Evolutionary conservation across 2,797 vertebrate species (phyloP).

Genomic region (Neopelma chrysocephalum): DNA sequence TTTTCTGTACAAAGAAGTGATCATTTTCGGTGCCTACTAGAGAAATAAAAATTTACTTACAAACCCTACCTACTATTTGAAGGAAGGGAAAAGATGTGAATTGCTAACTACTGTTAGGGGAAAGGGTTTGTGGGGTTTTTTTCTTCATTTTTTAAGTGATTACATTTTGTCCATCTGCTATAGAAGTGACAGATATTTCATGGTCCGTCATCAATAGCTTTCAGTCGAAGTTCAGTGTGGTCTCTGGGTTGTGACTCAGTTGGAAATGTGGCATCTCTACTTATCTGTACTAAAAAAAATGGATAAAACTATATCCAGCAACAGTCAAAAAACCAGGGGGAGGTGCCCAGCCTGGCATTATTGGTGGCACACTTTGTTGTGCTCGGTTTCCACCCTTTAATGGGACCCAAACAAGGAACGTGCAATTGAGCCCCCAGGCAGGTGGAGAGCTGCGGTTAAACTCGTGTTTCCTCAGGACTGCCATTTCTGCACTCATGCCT

Average conservation of each 20-base stretch:
- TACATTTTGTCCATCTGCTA: background rate
- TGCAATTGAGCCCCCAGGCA: background rate
- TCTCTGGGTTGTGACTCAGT: background rate
- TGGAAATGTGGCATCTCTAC: background rate
- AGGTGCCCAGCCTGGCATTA: accelerated
- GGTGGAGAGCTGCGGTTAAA: background rate
- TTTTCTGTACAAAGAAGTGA: background rate
- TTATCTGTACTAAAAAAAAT: background rate
- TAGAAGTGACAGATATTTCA: background rate
- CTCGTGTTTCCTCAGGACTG: background rate
- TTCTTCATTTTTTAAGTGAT: background rate
- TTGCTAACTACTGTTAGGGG: background rate
- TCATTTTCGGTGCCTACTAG: background rate
- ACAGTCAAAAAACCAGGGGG: background rate
- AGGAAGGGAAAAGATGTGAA: background rate
- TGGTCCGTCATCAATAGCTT: background rate
- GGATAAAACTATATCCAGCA: background rate
- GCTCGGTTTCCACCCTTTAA: accelerated
- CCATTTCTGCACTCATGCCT: background rate
- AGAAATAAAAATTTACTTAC: background rate
- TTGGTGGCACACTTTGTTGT: accelerated
- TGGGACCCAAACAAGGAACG: accelerated
- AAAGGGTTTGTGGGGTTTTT: no score
- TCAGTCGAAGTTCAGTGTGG: background rate
- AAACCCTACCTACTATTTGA: background rate